Evolutionary conservation across 1,140 invertebrate species (phyloP), one percentile per base, ranked within the genome.

Genomic region (Micrasema minimum): DNA sequence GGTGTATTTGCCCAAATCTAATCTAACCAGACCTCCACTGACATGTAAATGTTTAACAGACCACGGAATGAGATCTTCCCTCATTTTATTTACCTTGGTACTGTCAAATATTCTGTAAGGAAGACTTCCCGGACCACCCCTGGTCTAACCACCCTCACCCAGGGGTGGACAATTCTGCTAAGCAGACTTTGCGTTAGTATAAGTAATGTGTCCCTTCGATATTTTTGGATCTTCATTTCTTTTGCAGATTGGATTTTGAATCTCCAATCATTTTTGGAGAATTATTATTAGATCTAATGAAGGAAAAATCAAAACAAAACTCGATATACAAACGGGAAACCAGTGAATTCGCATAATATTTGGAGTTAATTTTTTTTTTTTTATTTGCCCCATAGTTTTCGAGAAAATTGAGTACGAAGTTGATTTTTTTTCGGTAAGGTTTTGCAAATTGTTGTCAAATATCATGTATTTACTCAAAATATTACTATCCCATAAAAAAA

Each of bases 1-100:
- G 38, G 65, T 38, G 61, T 61, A 59, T 48, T 68, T 38, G 61
- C 38, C 51, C 72, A 41, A 18, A 71, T 72, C 71, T 72, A 75
- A 75, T 75, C 74, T 72, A 71, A 70, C 61, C 57, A 66, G 69
- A 70, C 69, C 72, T 61, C 72, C 51, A 53, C 62, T 66, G 74
- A 75, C 74, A 75, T 75, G 74, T 75, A 73, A 75, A 75, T 75
- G 74, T 73, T 72, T 71, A 75, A 75, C 74, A 75, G 74, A 75
- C 74, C 74, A 75, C 74, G 71, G 74, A 75, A 75, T 75, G 74
- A 75, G 74, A 75, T 75, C 74, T 72, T 75, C 62, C 68, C 66
- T 73, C 71, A 75, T 75, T 75, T 75, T 75, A 75, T 75, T 75
- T 75, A 73, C 74, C 68, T 73, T 67, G 67, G 67, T 66, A 43